These are phyloP conservation scores for Caenorhabditis macrosperma DNA, from an alignment of 2,888 invertebrate genomes.

Conservation along the genomic window DNA sequence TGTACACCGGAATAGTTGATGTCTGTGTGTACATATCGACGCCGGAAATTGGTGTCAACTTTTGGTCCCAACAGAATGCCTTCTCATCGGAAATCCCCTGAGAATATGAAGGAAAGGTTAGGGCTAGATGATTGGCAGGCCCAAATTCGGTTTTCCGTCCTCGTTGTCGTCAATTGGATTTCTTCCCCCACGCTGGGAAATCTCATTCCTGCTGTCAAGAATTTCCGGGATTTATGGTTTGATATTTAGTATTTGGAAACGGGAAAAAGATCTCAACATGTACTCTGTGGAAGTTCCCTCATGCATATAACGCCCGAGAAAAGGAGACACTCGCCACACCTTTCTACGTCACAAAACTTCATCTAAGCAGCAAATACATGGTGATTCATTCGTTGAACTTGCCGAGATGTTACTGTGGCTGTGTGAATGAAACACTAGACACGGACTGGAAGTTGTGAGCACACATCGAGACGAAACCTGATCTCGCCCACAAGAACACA, in stretches of 20 bases:
- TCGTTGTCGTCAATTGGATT: slow-evolving; percentile 6
- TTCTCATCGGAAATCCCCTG: background rate
- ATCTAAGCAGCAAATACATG: background rate
- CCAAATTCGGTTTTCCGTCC: background rate
- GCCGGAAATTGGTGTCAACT: slow-evolving; percentile 3
- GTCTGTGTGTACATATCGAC: background rate
- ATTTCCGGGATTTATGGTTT: too few species aligned
- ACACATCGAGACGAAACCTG: too few species aligned
- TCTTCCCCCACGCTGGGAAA: slow-evolving; percentile 2
- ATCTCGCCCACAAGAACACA: too few species aligned
- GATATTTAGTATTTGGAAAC: too few species aligned
- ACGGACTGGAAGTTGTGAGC: too few species aligned
- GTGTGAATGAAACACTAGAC: slow-evolving; percentile 12
- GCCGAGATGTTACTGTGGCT: slow-evolving; percentile 20
- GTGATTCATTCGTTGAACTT: slow-evolving; percentile 29
- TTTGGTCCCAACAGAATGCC: slow-evolving; percentile 5
- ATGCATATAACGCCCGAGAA: slow-evolving; percentile 22
- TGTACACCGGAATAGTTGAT: slow-evolving; percentile 39
- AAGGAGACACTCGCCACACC: slow-evolving; percentile 27
- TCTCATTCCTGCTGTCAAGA: background rate
- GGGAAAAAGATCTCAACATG: background rate
- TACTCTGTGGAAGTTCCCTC: slow-evolving; percentile 6
- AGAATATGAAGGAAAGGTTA: background rate
- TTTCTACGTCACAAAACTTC: slow-evolving; percentile 23
- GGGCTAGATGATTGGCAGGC: slow-evolving; percentile 8